Percentiles rank a stretch among this genome's conserved stretches.
These are phyloP conservation scores for Ia io DNA, from an alignment of 2,113 vertebrate species.

Conservation along the genomic window DNA sequence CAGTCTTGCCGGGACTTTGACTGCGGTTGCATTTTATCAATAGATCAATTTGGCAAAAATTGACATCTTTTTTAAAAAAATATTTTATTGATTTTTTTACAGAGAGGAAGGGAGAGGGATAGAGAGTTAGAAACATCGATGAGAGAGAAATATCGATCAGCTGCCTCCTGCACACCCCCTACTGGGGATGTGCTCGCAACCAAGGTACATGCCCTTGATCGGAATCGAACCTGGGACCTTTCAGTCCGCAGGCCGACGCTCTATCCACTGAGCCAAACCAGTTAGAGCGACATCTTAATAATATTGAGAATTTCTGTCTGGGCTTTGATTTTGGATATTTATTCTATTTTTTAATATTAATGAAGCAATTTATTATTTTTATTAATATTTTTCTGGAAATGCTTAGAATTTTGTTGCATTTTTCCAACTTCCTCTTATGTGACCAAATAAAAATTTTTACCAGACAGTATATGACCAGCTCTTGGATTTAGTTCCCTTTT, in stretches of 20 bases:
- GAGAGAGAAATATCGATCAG: too few relatives aligned
- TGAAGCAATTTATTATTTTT: not conserved
- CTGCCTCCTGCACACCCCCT: too few relatives aligned
- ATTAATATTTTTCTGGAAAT: slow-evolving; percentile 48
- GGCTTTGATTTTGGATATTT: slow-evolving; percentile 16
- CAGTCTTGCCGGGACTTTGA: not conserved
- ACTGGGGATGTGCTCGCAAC: too few relatives aligned
- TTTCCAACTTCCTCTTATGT: slow-evolving; percentile 29
- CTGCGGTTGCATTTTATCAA: not conserved
- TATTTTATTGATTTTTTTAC: too few relatives aligned
- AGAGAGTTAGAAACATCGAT: too few relatives aligned
- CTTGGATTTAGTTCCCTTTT: slow-evolving; percentile 44
- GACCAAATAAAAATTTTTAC: slow-evolving; percentile 41
- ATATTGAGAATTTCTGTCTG: not conserved
- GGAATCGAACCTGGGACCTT: too few relatives aligned
- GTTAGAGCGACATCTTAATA: not conserved
- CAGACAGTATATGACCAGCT: not conserved
- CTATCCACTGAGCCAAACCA: too few relatives aligned
- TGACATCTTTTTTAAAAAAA: too few relatives aligned
- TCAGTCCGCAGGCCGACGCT: too few relatives aligned
- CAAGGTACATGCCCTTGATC: too few relatives aligned
- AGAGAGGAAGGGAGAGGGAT: too few relatives aligned
- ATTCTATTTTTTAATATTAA: slow-evolving; percentile 26
- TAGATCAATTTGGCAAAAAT: slow-evolving; percentile 6
- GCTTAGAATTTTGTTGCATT: slow-evolving; percentile 26